Conservation (phyloP, 2,888 invertebrate genomes). For the Nycteola revayana region DNA sequence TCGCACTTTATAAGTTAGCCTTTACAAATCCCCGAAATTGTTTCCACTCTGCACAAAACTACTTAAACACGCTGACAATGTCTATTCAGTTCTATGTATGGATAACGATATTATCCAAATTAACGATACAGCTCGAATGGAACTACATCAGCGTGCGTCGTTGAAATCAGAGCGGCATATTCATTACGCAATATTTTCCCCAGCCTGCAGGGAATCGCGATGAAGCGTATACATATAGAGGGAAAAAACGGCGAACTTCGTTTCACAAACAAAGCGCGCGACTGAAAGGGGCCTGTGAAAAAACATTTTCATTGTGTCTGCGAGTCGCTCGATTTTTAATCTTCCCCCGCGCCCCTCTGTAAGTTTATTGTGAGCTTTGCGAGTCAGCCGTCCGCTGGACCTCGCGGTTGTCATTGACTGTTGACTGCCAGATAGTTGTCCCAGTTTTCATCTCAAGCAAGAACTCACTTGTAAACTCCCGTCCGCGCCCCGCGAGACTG, state of each 20-base stretch:
- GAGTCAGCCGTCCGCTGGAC: constrained; percentile 54
- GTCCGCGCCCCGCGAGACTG: no score
- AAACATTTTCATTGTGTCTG: constrained; percentile 80
- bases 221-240: constrained; percentile 69
- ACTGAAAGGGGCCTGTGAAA: constrained; percentile 73
- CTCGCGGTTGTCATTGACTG: constrained; percentile 45
- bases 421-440: constrained; percentile 5
- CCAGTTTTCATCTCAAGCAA: no score
- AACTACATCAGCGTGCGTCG: constrained; percentile 28
- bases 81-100: constrained; percentile 18
- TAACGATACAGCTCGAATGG: constrained; percentile 42
- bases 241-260: constrained; percentile 73
- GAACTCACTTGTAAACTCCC: no score
- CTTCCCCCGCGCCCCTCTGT: constrained; percentile 63
- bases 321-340: constrained; percentile 79
- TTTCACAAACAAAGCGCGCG: constrained; percentile 75
- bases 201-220: constrained; percentile 59
- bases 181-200: constrained; percentile 67
- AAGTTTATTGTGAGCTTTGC: constrained; percentile 72
- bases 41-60: constrained; percentile 25
- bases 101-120: constrained; percentile 45
- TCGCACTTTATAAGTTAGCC: no score
- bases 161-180: constrained; percentile 54
- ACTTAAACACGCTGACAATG: constrained; percentile 19
- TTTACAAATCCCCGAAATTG: constrained; percentile 25